Evolutionary conservation across 2,797 vertebrate genomes (phyloP), one percentile per base, ranked within the genome.

Genomic region (Myiotriccus ornatus): DNA sequence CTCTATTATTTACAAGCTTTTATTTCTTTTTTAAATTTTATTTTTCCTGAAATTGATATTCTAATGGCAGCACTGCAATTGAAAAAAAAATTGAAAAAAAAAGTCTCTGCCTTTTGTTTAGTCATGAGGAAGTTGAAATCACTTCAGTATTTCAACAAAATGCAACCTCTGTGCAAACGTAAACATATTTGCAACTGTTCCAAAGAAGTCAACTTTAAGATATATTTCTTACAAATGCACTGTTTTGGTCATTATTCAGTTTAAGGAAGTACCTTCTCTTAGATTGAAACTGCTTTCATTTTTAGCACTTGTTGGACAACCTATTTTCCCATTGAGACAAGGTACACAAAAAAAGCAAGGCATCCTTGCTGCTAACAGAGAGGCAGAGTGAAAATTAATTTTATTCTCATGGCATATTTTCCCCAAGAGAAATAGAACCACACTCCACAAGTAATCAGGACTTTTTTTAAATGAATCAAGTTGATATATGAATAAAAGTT

Each of bases 401-500:
- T 87, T 70, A 25, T 71, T 78, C 69, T 90, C 44, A 15, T 30
- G 30, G 28, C 21, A 4, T 86, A 68, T 81, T 90, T 86, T 19
- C 75, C 73, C 21, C 2, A 1, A 47, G 49, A 53, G 77, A 86
- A 62, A 19, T 19, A 63, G 18, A 85, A 60, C 34, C 35, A 27
- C 56, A 41, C 22, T 64, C 18, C 41, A 69, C 68, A 83, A 68
- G 12, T 49, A 82, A 62, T 80, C 27, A 39, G 22, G 4, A 59
- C 49, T 69, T 90, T 90, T 93, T 93, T 91, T 57, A 73, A 85
- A 93, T 67, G 24, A 85, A 69, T 17, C 24, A 87, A 80, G 32
- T 56, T 22, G 41, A 59, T 87, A 57, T 62, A 39, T 53, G 46
- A 92, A 80, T 87, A 76, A 60, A 92, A 82, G 46, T 12, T 62